Evolutionary conservation across 2,113 vertebrate genomes (phyloP).

Genomic region (Gulo gulo): DNA sequence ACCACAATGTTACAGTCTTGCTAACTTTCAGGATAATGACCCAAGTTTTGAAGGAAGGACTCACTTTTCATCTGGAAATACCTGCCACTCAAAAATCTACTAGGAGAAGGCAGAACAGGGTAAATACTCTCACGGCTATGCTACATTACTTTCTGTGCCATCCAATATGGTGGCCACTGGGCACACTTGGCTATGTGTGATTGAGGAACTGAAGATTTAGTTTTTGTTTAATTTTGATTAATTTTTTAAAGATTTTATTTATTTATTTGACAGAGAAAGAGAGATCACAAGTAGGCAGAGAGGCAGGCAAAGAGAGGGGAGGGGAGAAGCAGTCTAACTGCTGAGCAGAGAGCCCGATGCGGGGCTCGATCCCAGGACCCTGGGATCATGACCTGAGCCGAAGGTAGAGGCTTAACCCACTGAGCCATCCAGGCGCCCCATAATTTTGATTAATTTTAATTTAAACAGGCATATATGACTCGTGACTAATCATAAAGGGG

Average conservation of each 20-base stretch:
- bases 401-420: too few species aligned
- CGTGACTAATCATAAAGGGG: background rate
- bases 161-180: background rate
- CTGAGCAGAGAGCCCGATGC: too few species aligned
- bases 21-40: background rate
- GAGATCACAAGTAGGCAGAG: too few species aligned
- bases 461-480: background rate
- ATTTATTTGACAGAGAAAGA: too few species aligned
- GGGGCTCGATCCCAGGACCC: too few species aligned
- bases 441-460: background rate
- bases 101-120: background rate
- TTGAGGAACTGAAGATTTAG: background rate
- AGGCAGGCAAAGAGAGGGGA: too few species aligned
- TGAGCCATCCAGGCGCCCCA: too few species aligned
- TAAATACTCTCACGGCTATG: background rate
- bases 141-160: background rate
- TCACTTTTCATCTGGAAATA: background rate
- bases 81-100: background rate
- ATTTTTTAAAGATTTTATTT: background rate
- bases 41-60: background rate
- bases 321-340: too few species aligned
- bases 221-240: background rate
- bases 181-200: background rate
- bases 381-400: too few species aligned
- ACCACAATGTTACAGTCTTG: rapidly evolving